Conservation (phyloP, 2,113 vertebrate genomes). For the Pampusana beccarii region DNA sequence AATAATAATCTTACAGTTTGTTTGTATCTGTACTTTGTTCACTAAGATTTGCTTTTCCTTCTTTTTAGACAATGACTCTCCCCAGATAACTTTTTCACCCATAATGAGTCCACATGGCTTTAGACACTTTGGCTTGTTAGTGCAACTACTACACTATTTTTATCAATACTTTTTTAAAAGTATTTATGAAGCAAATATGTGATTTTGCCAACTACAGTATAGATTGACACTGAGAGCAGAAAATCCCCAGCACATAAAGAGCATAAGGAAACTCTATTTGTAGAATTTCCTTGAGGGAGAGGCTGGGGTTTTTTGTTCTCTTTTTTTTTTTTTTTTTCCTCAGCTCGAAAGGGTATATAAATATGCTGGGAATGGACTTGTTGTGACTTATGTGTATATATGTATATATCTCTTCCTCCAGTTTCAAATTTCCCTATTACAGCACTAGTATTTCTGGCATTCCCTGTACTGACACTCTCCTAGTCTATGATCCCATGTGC, state of each 20-base stretch:
- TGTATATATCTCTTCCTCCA: background rate
- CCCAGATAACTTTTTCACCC: background rate
- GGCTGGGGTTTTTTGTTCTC: background rate
- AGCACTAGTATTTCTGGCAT: background rate
- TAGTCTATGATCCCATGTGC: background rate
- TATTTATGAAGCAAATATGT: background rate
- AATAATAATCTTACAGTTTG: background rate
- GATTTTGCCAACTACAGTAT: background rate
- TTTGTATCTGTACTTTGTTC: background rate
- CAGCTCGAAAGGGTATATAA: background rate
- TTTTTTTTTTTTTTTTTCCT: background rate
- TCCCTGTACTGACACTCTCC: rapidly evolving
- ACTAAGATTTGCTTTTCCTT: background rate
- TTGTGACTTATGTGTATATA: background rate
- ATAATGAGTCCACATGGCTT: background rate
- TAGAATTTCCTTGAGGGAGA: background rate
- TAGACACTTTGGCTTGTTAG: background rate
- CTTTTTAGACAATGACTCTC: background rate
- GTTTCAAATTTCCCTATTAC: background rate
- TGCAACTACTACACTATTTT: background rate
- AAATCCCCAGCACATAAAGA: background rate
- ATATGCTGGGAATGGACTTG: background rate
- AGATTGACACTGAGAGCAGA: background rate
- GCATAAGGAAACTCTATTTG: background rate
- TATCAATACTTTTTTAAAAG: background rate